Evolutionary conservation across 2,113 vertebrate species (phyloP).

Genomic region (Sciurus niger): DNA sequence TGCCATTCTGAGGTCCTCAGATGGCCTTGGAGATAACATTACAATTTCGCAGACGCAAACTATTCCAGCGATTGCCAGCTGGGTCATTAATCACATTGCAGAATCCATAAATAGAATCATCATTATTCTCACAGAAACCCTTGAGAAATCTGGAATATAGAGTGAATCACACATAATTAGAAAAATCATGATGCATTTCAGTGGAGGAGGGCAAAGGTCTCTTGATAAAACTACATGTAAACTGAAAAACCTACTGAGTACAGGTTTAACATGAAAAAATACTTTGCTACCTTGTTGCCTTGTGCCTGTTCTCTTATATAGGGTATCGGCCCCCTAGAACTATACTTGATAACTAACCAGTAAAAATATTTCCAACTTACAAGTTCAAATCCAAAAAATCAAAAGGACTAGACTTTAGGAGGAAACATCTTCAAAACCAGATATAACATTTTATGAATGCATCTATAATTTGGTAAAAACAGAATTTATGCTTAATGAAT

Average conservation of each 20-base stretch:
- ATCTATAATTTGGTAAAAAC: not conserved
- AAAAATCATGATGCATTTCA: constrained; percentile 52
- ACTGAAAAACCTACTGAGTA: not conserved
- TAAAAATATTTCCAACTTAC: not conserved
- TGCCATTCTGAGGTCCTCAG: not conserved
- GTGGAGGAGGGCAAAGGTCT: not conserved
- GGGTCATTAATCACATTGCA: constrained; percentile 46
- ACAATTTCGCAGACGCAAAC: constrained; percentile 1
- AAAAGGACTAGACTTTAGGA: constrained; percentile 19
- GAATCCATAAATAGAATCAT: constrained; percentile 48
- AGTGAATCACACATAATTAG: constrained; percentile 30
- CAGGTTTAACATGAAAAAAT: not conserved
- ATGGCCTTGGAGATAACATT: not conserved
- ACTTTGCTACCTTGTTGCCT: not conserved
- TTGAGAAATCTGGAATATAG: constrained; percentile 57
- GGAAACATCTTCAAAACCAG: not conserved
- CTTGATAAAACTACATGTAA: not conserved
- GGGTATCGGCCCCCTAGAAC: not conserved
- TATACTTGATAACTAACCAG: constrained; percentile 17
- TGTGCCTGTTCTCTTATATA: not conserved
- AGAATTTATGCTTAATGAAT: not conserved
- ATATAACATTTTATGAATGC: not conserved
- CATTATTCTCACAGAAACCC: not conserved
- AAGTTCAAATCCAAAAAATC: not conserved
- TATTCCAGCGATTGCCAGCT: not conserved